Evolutionary conservation across 1,140 invertebrate genomes (phyloP), one percentile per base, ranked within the genome.

Genomic region (Euglossa dilemma): DNA sequence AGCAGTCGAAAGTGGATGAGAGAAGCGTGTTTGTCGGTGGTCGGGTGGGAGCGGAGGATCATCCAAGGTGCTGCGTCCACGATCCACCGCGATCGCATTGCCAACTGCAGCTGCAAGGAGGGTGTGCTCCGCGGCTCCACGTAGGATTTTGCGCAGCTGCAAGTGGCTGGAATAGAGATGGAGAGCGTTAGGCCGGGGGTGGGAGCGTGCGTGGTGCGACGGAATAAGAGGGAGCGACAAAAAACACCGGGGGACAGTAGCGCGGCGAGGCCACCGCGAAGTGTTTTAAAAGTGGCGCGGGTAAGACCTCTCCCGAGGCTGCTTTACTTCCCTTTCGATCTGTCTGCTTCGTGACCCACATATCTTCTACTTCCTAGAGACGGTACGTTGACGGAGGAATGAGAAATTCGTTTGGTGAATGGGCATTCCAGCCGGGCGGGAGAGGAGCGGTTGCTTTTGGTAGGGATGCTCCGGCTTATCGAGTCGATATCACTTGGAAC

Each of bases 51-150:
- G 7, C 28, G 36, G 63, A 57, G 16, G 45, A 47, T 61, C 56
- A 70, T 74, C 64, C 50, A 52, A 18, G 54, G 28, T 18, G 52
- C 57, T 18, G 52, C 57, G 75, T 75, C 54, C 47, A 64, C 78
- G 73, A 82, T 56, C 59, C 64, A 47, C 43, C 14, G 66, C 70
- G 79, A 75, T 84, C 83, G 61, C 85, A 79, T 80, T 85, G 70
- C 75, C 83, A 85, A 88, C 86, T 88, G 87, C 86, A 88, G 64
- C 59, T 88, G 77, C 86, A 36, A 72, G 86, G 80, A 88, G 87
- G 86, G 86, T 88, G 87, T 88, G 87, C 87, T 85, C 83, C 45
- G 71, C 77, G 61, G 79, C 83, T 87, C 56, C 78, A 85, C 66
- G 74, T 61, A 82, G 64, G 74, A 88, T 61, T 56, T 88, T 85